Base-by-base conservation (phyloP, 2,888 invertebrate genomes). In the Deroplatys truncata region DNA sequence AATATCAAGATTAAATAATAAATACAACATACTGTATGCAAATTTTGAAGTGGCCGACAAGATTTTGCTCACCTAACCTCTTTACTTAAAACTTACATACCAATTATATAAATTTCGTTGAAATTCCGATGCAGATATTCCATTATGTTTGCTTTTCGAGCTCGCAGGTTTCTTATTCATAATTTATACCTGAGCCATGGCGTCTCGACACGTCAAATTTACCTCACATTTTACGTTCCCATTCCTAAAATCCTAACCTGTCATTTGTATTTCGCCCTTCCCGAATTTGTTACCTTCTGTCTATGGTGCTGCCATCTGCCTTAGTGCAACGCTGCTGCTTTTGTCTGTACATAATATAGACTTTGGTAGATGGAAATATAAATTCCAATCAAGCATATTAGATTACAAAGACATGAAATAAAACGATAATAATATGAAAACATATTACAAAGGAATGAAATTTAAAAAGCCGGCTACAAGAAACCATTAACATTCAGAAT, bases 81-180 rank as follows among this genome's bases (percentile, higher is more conserved):
- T 84, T 84, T 5, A 31, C 84, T 28, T 84, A 16, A 31, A 31
- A 28, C 28, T 28, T 84, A 43, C 83, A 84, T 89, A 90, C 90
- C 95, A 94, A 90, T 94, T 93, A 89, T 94, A 94, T 86, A 96
- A 93, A 92, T 94, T 94, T 91, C 93, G 94, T 93, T 95, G 95
- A 93, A 96, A 96, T 92, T 95, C 94, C 92, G 95, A 94, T 7
- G 94, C 91, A 72, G 86, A 91, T 72, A 90, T 88, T 25, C 49
- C 88, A 29, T 83, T 90, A 2, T 35, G 85, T 25, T 82, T 82
- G 43, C 35, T 84, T 72, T n/a, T 85, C 2, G 31, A 28, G 2
- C 28, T 29, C 28, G 85, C n/a, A 15, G 31, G 20, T 20, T 85
- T 89, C 4, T 35, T 16, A 85, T 84, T 82, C 89, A 89, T 89